These are phyloP conservation scores for Alauda arvensis DNA, from an alignment of 2,797 vertebrate species.

Conservation along the genomic window DNA sequence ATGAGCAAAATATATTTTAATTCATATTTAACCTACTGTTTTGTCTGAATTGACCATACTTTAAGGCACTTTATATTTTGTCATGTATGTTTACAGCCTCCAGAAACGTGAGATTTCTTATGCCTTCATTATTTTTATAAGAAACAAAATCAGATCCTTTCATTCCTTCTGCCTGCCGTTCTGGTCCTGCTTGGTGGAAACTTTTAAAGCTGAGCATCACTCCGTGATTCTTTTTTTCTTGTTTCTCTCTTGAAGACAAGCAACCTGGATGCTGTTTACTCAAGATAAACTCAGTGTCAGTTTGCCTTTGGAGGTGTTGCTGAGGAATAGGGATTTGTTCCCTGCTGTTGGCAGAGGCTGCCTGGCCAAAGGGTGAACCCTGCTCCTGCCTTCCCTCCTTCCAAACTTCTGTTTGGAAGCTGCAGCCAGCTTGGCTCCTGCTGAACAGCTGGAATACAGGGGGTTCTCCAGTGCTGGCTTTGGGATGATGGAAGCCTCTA, in stretches of 20 bases:
- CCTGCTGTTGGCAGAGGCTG: background rate
- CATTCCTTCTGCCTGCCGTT: background rate
- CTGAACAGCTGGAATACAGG: background rate
- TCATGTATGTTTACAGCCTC: background rate
- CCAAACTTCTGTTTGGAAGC: background rate
- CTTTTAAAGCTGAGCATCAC: background rate
- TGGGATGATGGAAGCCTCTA: background rate
- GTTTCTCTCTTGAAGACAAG: background rate
- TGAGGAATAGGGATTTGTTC: background rate
- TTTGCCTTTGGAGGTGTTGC: background rate
- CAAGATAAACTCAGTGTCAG: background rate
- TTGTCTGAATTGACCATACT: background rate
- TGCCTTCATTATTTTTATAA: background rate
- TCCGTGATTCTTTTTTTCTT: too few relatives aligned
- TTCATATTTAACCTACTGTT: background rate
- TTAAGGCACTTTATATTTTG: background rate
- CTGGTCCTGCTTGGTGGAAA: background rate
- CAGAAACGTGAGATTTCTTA: background rate
- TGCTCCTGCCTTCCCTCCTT: too few relatives aligned
- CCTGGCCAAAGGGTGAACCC: background rate
- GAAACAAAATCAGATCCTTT: background rate
- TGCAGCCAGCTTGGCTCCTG: background rate
- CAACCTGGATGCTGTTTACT: background rate
- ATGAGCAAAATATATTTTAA: background rate
- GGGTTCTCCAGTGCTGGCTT: background rate